These are phyloP conservation scores for Drosophila lacteicornis DNA, from an alignment of 1,140 invertebrate species.

Conservation along the genomic window DNA sequence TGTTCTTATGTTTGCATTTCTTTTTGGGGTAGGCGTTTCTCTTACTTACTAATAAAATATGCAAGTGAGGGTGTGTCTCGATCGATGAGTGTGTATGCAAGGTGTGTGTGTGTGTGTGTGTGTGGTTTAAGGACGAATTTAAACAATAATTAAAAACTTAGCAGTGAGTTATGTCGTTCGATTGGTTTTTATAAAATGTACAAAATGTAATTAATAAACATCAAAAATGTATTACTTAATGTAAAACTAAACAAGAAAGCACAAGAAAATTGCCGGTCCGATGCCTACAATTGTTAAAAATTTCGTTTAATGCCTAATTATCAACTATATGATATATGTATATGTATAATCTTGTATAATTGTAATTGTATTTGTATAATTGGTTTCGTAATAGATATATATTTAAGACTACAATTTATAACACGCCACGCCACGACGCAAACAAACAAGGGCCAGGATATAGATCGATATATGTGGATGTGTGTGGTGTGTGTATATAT, in stretches of 20 bases:
- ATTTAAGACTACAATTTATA: constrained; percentile 79
- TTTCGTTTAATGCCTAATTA: constrained; percentile 75
- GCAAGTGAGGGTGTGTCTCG: constrained; percentile 23
- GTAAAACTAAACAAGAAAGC: constrained; percentile 74
- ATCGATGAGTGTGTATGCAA: constrained; percentile 23
- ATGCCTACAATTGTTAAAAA: constrained; percentile 74
- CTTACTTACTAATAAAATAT: constrained; percentile 52
- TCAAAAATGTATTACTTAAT: constrained; percentile 72
- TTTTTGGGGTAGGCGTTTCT: constrained; percentile 35
- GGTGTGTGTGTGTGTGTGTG: constrained; percentile 3
- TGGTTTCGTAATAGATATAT: constrained; percentile 53
- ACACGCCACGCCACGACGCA: constrained; percentile 69
- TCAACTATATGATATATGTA: constrained; percentile 69
- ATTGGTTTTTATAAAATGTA: constrained; percentile 75
- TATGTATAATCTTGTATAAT: constrained; percentile 66
- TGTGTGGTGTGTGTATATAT: constrained; percentile 30
- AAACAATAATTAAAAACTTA: constrained; percentile 82
- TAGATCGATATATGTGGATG: constrained; percentile 51
- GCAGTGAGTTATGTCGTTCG: constrained; percentile 67
- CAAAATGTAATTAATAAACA: constrained; percentile 81
- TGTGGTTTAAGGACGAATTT: constrained; percentile 66
- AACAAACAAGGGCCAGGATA: constrained; percentile 76
- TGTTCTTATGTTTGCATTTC: constrained; percentile 29
- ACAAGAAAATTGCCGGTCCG: constrained; percentile 69
- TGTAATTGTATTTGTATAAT: constrained; percentile 60